Evolutionary conservation across 2,113 vertebrate species (phyloP), one percentile per base, ranked within the genome.

Genomic region (Caranx ignobilis): DNA sequence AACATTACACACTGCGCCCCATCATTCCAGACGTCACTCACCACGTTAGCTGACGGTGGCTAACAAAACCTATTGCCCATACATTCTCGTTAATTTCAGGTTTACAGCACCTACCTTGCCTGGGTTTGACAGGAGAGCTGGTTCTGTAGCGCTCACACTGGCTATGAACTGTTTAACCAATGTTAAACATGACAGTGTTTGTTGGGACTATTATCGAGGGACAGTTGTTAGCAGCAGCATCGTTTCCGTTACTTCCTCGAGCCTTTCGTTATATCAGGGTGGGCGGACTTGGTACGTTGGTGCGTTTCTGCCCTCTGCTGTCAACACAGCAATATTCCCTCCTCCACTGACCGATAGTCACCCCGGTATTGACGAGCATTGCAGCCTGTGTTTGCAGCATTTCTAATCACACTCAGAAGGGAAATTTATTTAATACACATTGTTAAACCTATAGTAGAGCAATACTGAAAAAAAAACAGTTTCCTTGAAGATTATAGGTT

Each of bases 241-340:
- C 43, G 16, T 26, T 56, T 65, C 15, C 10, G 31, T 26, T 15
- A 79, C 87, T 89, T 92, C 86, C 83, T 91, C 82, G 39, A 4
- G 26, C 1, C 45, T 62, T 31, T 54, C 31, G 4, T 0, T 21
- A 64, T 16, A 63, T 59, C 13, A 12, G 5, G 4, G 21, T 45
- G 2, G 37, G 21, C 4, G 18, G 1, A 75, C 32, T 4, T 0
- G 1, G 35, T 6, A 15, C 8, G 19, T 34, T 12, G 3, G 3
- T 3, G 7, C 16, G 3, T 26, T 15, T 37, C 67, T 63, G 77
- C 77, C 80, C 77, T 11, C 87, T 87, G 34, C n/a, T 77, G 81
- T 15, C 39, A 67, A 9, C 52, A 6, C 6, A 2, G 57, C 2
- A 50, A 19, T n/a, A 50, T 9, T 11, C 48, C 48, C 18, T 9